Base-by-base conservation (phyloP, 1,140 invertebrate genomes). In the Scaptomyza hsui region DNA sequence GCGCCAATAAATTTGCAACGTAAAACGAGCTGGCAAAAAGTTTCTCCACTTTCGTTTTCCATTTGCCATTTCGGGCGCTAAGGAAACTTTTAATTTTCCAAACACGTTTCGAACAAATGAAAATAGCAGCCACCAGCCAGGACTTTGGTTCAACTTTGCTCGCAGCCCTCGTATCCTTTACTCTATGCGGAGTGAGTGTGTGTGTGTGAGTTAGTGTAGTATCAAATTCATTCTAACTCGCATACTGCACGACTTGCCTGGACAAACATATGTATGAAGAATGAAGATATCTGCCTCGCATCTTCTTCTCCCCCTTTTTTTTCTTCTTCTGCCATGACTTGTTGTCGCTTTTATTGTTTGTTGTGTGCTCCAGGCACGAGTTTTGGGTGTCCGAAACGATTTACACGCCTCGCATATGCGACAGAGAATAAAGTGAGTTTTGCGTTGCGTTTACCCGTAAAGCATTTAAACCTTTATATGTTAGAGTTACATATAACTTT, bases 61-160 rank as follows among this genome's bases (percentile, higher is more conserved):
- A 55, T 69, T 51, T 10, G 9, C 49, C 18, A 26, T 37, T 37
- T 12, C 12, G n/a, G 32, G 29, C 57, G 4, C 9, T 35, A 18
- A 42, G 24, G 44, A 48, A 77, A 85, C 73, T 81, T 85, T 85
- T 86, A 86, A 85, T 86, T 85, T 85, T 85, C 81, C 73, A 63
- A 85, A 81, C 81, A 85, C 81, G 81, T 85, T 75, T 77, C 71
- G 73, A 45, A 70, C 73, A 85, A 85, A 85, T 85, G 80, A 85
- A 85, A 85, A 85, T 72, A 85, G 67, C 65, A 86, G 61, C 71
- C 69, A 61, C 35, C 29, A 16, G 9, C 6, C 39, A 15, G 32
- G 3, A 37, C 32, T 12, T 37, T 29, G 26, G 12, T 13, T 37
- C 29, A 24, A 64, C 49, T 64, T 48, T 65, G 37, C 44, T 37